Base-by-base conservation (phyloP, 2,113 vertebrate genomes). In the Amphiprion percula region DNA sequence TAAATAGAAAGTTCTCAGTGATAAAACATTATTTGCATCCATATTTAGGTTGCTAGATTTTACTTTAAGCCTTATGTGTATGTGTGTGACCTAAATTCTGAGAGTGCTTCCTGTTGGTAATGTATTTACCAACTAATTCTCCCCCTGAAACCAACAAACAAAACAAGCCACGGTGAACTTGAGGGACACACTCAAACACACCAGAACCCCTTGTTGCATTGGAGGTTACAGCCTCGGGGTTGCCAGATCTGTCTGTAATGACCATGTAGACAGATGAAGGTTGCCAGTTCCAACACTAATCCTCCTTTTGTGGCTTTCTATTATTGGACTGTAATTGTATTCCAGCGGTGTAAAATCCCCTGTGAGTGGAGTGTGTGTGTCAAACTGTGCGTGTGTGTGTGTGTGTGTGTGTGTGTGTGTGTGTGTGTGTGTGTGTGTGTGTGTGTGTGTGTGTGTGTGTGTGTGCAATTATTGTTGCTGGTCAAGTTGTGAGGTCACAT, bases 401-500 rank as follows among this genome's bases (percentile, higher is more conserved):
- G 33, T n/a, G 49, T 50, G 61, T 80, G 70, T 68, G 82, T 72
- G 82, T 55, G 50, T 54, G 33, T n/a, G 49, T 50, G 49, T n/a
- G n/a, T n/a, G 58, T 61, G 62, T 72, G 74, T 84, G 61, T 80
- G 70, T 68, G 47, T 54, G 37, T 59, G 61, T 80, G 70, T 68
- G 82, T 72, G 82, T 55, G 50, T 54, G 33, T n/a, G 49, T 50
- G 61, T 80, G 70, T 68, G 82, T 72, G 82, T 55, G 50, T 54
- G 33, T n/a, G 49, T 50, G 49, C 70, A 83, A 77, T 82, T 79
- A 77, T 65, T 62, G 62, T 62, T 80, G 37, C 72, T 50, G 77
- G 79, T 91, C 79, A 88, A 89, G 63, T 82, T 83, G 68, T 60
- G 88, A 87, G 88, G 88, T 90, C 87, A 91, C 83, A 86, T 84